phyloP scores from a whole-genome alignment of 2,888 invertebrate genomes.

The Allolobophora icterica region DNA sequence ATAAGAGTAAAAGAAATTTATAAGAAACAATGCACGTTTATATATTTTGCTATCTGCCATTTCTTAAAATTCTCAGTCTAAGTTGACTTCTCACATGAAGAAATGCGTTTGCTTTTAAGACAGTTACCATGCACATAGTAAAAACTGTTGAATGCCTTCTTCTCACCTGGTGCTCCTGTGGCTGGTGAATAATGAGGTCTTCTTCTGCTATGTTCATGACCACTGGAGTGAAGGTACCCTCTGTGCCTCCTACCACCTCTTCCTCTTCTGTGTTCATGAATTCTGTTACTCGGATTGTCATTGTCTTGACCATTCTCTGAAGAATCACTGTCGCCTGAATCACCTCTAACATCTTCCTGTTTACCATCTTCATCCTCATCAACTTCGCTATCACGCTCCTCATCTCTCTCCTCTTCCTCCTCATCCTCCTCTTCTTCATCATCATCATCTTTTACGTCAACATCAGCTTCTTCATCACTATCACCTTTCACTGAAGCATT shows the following conservation, averaged over 20 bases:
- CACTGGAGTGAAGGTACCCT: neutral
- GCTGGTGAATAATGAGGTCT: neutral
- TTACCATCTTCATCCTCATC: conserved; percentile 5
- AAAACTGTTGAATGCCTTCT: neutral
- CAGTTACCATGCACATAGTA: neutral
- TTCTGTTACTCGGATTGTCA: neutral
- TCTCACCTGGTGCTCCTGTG: neutral
- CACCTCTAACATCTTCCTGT: neutral
- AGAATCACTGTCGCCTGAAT: neutral
- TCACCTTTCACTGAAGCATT: neutral
- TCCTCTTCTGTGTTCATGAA: neutral
- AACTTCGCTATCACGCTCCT: neutral
- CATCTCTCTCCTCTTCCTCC: neutral
- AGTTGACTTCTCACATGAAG: neutral
- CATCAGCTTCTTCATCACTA: neutral
- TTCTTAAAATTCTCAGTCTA: neutral
- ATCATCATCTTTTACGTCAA: neutral
- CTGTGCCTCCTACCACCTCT: neutral
- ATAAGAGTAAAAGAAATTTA: neutral
- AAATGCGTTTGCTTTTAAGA: neutral
- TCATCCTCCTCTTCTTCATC: neutral
- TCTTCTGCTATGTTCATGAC: neutral
- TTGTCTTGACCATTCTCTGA: neutral
- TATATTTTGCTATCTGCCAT: neutral
- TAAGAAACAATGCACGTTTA: neutral